These are phyloP conservation scores for Dichetophora obliterata DNA, from an alignment of 2,888 invertebrate species.

Conservation along the genomic window DNA sequence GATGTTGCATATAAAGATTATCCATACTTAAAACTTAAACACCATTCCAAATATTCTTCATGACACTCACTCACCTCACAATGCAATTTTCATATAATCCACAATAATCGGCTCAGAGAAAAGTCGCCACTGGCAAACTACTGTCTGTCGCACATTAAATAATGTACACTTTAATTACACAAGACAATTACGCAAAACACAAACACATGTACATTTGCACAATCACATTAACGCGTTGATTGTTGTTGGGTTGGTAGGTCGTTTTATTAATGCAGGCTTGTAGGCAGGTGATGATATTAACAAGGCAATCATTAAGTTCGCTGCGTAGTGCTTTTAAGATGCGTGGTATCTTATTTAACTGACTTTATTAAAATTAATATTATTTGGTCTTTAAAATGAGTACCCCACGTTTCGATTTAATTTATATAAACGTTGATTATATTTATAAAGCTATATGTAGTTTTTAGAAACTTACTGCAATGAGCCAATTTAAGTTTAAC, in stretches of 20 bases:
- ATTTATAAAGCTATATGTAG: too few species aligned
- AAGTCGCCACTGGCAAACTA: slow-evolving; percentile 1
- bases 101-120: neutral
- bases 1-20: neutral
- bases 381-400: neutral
- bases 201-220: neutral
- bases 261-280: neutral
- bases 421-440: too few species aligned
- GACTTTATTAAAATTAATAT: too few species aligned
- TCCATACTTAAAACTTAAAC: neutral
- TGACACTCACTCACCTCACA: neutral
- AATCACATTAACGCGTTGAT: neutral
- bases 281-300: neutral
- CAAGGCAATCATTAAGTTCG: neutral
- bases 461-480: too few species aligned
- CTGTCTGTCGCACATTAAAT: neutral
- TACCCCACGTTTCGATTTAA: too few species aligned
- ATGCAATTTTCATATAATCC: neutral
- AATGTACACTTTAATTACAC: slow-evolving; percentile 21
- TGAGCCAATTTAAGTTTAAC: too few species aligned
- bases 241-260: neutral
- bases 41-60: too few species aligned
- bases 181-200: neutral
- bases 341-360: neutral
- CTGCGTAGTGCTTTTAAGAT: neutral